Base-by-base conservation (phyloP, 2,113 vertebrate genomes). In the Vidua macroura region DNA sequence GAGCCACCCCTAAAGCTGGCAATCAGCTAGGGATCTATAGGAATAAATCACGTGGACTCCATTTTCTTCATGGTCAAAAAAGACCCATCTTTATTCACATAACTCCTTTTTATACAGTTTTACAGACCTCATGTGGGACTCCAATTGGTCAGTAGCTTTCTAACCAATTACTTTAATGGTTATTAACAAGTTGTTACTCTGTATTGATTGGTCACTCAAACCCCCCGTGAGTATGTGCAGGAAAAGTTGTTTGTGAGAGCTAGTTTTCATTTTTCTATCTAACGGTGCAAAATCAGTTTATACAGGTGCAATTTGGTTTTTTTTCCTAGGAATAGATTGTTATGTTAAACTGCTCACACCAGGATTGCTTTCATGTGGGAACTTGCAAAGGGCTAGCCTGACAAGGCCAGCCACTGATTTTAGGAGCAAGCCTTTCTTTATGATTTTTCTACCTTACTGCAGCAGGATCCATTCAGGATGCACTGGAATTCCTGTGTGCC, bases 181-280 rank as follows among this genome's bases (percentile, higher is more conserved):
- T 4, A 35, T 11, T 59, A 35, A 35, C 15, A 35, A 11, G n/a
- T 11, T 59, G 10, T 35, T 35, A 35, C 8, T 5, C n/a, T 59
- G 22, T 59, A 59, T 35, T 35, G n/a, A 35, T 25, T 35, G n/a
- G 22, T 59, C n/a, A 24, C 10, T 59, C 15, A 59, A 35, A 59
- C n/a, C 1, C n/a, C 1, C 0, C 0, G n/a, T 35, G 56, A 16
- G 56, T 35, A 35, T 13, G 11, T 23, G 9, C 22, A 59, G 22
- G n/a, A 35, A 35, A 35, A 59, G n/a, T 8, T 35, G 14, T 23
- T n/a, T 35, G 22, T 11, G 7, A 59, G 15, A 35, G 23, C 24
- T 1, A 24, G 46, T 46, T 46, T 46, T 46, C 19, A 46, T 46
- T 46, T 46, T 21, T 46, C 46, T 58, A 24, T 7, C 22, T 24